phyloP scores from a whole-genome alignment of 2,797 vertebrate genomes.

The Enteromius unitaeniatus region DNA sequence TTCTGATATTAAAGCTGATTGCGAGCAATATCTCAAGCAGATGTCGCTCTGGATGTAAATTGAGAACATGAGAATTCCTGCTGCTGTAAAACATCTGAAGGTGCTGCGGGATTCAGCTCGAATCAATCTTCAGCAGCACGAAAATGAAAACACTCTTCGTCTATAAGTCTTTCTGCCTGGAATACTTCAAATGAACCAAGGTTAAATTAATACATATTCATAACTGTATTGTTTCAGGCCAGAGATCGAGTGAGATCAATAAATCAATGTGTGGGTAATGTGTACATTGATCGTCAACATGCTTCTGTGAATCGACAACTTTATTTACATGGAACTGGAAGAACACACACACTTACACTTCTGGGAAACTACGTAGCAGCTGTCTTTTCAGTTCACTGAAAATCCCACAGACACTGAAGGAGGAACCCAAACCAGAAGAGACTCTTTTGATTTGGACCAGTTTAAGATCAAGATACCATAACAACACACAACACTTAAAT shows the following conservation, averaged over 20 bases:
- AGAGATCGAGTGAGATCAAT: neutral
- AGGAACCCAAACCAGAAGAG: neutral
- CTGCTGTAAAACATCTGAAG: neutral
- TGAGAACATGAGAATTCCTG: conserved; percentile 2
- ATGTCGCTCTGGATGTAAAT: neutral
- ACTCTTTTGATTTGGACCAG: neutral
- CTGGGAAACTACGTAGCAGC: neutral
- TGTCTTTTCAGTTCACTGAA: neutral
- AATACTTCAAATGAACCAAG: neutral
- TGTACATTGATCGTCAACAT: neutral
- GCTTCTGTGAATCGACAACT: neutral
- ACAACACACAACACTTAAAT: neutral
- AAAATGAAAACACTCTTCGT: neutral
- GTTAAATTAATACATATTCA: neutral
- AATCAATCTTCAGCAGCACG: neutral
- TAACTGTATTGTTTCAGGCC: neutral
- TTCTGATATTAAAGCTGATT: conserved; percentile 14
- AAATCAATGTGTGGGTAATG: neutral
- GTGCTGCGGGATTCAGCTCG: neutral
- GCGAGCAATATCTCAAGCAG: conserved; percentile 20
- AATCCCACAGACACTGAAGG: neutral
- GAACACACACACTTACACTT: neutral
- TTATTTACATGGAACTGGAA: neutral
- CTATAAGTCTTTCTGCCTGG: neutral
- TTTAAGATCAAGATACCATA: neutral